phyloP scores from a whole-genome alignment of 2,797 vertebrate species.

The Alosa sapidissima region DNA sequence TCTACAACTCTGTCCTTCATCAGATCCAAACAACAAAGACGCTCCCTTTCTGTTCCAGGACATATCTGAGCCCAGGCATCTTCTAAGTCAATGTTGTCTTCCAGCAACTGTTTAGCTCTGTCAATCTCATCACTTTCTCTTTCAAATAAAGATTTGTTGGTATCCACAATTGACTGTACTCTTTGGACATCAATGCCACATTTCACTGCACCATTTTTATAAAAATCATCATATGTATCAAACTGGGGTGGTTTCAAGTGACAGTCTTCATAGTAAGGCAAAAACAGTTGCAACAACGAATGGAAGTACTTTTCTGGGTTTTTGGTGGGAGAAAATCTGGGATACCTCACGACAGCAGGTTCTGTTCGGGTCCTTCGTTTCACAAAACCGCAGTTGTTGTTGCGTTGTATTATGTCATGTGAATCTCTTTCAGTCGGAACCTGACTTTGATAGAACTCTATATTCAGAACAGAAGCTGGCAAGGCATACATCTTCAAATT shows the following conservation, averaged over 20 bases:
- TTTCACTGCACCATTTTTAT: background rate
- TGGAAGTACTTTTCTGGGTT: slow-evolving; percentile 32
- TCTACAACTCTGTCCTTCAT: background rate
- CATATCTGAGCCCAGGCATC: slow-evolving; percentile 32
- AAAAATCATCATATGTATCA: slow-evolving; percentile 18
- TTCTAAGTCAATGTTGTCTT: background rate
- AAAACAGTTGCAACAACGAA: slow-evolving; percentile 14
- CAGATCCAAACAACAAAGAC: background rate
- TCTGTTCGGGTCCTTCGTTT: background rate
- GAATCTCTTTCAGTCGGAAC: background rate
- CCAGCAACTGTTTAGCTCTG: background rate
- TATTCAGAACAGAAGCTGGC: too few relatives aligned
- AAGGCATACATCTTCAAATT: too few relatives aligned
- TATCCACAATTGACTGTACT: background rate
- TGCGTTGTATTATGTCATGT: background rate
- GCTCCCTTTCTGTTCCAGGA: slow-evolving; percentile 28
- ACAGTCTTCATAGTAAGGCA: background rate
- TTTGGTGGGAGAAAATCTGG: slow-evolving; percentile 27
- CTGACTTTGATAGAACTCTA: too few relatives aligned
- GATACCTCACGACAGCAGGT: slow-evolving; percentile 25
- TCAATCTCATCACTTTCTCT: slow-evolving; percentile 18
- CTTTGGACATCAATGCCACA: background rate
- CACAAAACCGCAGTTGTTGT: slow-evolving; percentile 17
- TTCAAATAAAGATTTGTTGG: slow-evolving; percentile 21
- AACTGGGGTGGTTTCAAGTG: background rate